Evolutionary conservation across 1,140 invertebrate genomes (phyloP).

Genomic region (Drosophila mayri): DNA sequence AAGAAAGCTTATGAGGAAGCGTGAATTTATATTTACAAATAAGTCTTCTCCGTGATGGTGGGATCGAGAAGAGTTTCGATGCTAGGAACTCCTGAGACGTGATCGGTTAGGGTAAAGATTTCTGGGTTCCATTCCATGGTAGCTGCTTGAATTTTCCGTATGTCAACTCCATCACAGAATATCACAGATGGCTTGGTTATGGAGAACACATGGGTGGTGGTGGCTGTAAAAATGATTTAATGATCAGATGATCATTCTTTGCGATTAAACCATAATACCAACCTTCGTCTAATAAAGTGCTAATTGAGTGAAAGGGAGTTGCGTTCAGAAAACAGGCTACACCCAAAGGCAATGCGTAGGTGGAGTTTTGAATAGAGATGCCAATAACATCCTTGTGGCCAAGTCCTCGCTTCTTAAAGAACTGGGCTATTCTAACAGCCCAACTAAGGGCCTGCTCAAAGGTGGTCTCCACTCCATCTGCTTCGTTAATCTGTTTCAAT

Average conservation of each 20-base stretch:
- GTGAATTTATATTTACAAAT: slow-evolving; percentile 49
- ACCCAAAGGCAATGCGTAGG: slow-evolving; percentile 65
- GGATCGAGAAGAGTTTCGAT: slow-evolving; percentile 66
- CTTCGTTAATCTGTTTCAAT: slow-evolving; percentile 49
- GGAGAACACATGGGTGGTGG: slow-evolving; percentile 50
- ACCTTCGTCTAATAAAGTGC: slow-evolving; percentile 67
- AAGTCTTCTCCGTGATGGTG: slow-evolving; percentile 59
- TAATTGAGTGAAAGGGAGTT: slow-evolving; percentile 67
- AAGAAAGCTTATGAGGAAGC: background rate
- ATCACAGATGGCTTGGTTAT: slow-evolving; percentile 70
- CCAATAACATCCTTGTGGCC: slow-evolving; percentile 74
- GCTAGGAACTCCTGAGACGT: slow-evolving; percentile 51
- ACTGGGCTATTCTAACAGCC: slow-evolving; percentile 69
- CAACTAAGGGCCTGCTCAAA: slow-evolving; percentile 55
- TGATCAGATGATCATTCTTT: background rate
- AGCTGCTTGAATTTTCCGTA: slow-evolving; percentile 59
- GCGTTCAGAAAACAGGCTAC: slow-evolving; percentile 71
- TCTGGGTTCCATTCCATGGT: slow-evolving; percentile 60
- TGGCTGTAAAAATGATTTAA: background rate
- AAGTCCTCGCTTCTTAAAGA: slow-evolving; percentile 59
- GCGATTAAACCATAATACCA: background rate
- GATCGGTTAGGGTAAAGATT: slow-evolving; percentile 64
- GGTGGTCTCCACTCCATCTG: slow-evolving; percentile 61
- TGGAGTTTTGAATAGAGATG: slow-evolving; percentile 67
- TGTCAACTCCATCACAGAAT: slow-evolving; percentile 70